These are phyloP conservation scores for Steinernema carpocapsae DNA, from an alignment of 2,888 invertebrate species.

Conservation along the genomic window DNA sequence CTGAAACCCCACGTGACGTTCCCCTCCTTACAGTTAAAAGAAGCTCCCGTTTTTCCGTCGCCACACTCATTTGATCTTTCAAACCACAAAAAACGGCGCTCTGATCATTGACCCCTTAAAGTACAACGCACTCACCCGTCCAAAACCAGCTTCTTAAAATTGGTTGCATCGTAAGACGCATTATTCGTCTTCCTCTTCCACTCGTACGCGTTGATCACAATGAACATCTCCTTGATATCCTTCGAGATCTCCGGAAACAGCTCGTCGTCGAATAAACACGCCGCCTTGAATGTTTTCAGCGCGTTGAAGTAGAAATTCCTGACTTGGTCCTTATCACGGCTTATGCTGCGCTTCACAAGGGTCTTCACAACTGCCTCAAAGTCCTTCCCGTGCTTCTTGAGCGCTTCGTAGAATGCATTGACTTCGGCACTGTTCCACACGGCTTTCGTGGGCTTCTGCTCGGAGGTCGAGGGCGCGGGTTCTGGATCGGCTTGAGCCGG, in stretches of 20 bases:
- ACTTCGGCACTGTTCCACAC: slow-evolving; percentile 25
- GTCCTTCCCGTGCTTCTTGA: slow-evolving; percentile 59
- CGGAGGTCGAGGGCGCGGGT: background rate
- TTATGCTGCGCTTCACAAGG: slow-evolving; percentile 54
- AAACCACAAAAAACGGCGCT: too few species aligned
- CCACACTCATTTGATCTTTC: too few species aligned
- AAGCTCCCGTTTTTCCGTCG: too few species aligned
- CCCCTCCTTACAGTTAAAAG: too few species aligned
- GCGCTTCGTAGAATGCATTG: slow-evolving; percentile 25
- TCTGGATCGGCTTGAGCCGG: background rate
- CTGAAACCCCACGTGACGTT: too few species aligned
- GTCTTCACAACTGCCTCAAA: slow-evolving; percentile 54
- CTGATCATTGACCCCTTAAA: too few species aligned
- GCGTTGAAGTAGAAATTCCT: slow-evolving; percentile 61
- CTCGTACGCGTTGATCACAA: slow-evolving; percentile 61
- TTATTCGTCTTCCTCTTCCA: slow-evolving; percentile 55
- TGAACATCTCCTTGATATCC: slow-evolving; percentile 53
- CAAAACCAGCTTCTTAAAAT: slow-evolving; percentile 48
- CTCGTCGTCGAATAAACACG: slow-evolving; percentile 39
- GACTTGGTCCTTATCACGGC: slow-evolving; percentile 56
- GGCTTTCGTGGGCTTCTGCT: slow-evolving; percentile 18
- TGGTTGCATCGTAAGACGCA: slow-evolving; percentile 45
- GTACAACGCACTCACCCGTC: slow-evolving; percentile 47
- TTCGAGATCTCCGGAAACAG: slow-evolving; percentile 21
- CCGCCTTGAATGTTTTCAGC: slow-evolving; percentile 47